Base-by-base conservation (phyloP, 2,888 invertebrate species). In the Clusia tigrina region DNA sequence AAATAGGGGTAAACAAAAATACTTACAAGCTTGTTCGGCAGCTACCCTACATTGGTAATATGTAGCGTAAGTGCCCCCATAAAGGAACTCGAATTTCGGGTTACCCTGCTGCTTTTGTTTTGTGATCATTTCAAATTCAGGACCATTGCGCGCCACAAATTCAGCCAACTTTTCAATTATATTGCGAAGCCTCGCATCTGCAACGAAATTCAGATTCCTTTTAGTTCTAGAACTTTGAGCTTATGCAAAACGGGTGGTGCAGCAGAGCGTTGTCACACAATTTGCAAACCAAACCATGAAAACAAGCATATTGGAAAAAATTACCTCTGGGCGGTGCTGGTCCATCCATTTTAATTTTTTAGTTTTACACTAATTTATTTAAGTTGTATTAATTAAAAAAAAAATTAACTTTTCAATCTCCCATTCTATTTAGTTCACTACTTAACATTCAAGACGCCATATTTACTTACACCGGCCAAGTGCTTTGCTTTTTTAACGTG, bases 41-140 rank as follows among this genome's bases (percentile, higher is more conserved):
- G 93, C 91, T 76, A 98, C 96, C 89, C 95, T 93, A 85, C 92
- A 96, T 84, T 96, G 95, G 85, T 99, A 99, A 85, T 98, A 98
- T 84, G 93, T 94, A 86, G 91, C 96, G 86, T 90, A 91, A 79
- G 97, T 96, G 62, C 98, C 98, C 71, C 97, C 97, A 85, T 95
- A 98, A 66, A 99, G 88, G 86, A 98, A 99, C 77, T 93, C 91
- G 86, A 98, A 98, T 84, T 96, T 96, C 2, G 96, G 95, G 85
- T 99, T 98, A 81, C 95, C 95, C 85, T 95, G 94, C 85, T 98
- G 98, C 85, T 98, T 98, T 81, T 94, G 94, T 87, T 98, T 98
- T 66, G 98, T 98, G 93, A 98, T 98, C 85, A 94, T 92, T 86
- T 98, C 98, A 85, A 98, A 98, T 83, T 98, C 98, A n/a, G 96